Conservation (phyloP, 2,797 vertebrate species). For the Sebastes dallii region DNA sequence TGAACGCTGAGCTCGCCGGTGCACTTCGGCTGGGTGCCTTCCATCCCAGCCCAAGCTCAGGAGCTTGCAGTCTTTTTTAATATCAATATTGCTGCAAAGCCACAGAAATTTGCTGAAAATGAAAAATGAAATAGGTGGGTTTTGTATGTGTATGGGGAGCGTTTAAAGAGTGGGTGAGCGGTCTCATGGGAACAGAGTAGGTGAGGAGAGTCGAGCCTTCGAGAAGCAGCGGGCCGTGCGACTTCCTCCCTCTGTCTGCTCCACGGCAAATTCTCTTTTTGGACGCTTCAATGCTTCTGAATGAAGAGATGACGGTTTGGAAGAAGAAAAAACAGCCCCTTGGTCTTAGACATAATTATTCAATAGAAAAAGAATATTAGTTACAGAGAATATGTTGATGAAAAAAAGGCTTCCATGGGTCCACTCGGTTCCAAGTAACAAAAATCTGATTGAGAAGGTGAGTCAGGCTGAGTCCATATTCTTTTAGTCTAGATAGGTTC, state of each 20-base stretch:
- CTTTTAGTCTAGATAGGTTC: neutral
- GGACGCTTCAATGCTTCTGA: conserved; percentile 23
- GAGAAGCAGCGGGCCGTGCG: conserved; percentile 48
- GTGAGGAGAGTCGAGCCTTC: conserved; percentile 45
- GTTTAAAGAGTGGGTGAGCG: conserved; percentile 49
- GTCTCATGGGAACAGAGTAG: conserved; percentile 40
- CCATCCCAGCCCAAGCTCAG: conserved; percentile 26
- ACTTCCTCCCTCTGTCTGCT: conserved; percentile 27
- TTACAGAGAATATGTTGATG: neutral
- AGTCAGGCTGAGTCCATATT: neutral
- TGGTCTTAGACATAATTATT: conserved; percentile 2
- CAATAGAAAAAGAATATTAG: neutral
- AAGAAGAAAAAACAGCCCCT: neutral
- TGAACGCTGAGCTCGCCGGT: conserved; percentile 18
- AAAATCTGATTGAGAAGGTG: neutral
- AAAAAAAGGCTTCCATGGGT: neutral
- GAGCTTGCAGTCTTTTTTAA: conserved; percentile 40
- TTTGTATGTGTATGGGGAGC: conserved; percentile 32
- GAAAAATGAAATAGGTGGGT: conserved; percentile 64
- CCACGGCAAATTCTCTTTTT: conserved; percentile 12
- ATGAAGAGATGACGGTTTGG: conserved; percentile 25
- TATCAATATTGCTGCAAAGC: conserved; percentile 66
- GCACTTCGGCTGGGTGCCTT: conserved; percentile 36
- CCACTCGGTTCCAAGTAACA: neutral
- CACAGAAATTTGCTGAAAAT: conserved; percentile 63